Evolutionary conservation across 2,888 invertebrate genomes (phyloP).

Genomic region (Thymelicus acteon): DNA sequence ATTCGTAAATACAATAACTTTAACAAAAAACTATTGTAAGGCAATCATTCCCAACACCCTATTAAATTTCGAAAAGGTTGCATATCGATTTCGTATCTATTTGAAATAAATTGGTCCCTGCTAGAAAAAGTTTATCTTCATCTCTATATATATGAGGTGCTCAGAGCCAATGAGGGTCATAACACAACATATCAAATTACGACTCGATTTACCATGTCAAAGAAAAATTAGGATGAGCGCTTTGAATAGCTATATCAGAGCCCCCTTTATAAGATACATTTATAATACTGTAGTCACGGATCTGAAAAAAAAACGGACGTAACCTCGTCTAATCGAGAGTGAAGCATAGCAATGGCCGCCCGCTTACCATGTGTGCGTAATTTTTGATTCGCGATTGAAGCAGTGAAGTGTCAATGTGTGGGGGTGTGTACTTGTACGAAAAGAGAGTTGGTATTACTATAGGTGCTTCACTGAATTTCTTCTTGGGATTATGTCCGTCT

Average conservation of each 20-base stretch:
- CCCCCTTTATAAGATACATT: no score
- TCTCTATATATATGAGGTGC: conserved; percentile 20
- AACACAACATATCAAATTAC: conserved; percentile 1
- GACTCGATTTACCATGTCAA: neutral
- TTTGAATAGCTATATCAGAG: neutral
- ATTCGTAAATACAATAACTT: neutral
- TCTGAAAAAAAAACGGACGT: no score
- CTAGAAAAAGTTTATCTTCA: conserved; percentile 16
- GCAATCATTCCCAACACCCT: conserved; percentile 11
- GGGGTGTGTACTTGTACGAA: no score
- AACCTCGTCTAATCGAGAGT: no score
- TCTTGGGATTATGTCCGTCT: no score
- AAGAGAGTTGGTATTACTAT: no score
- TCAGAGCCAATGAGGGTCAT: conserved; percentile 20
- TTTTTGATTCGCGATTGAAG: no score
- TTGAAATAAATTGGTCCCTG: conserved; percentile 14
- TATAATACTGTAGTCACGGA: no score
- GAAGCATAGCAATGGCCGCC: no score
- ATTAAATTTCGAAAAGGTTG: conserved; percentile 21
- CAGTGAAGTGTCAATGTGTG: no score
- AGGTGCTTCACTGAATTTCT: no score
- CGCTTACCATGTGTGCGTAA: no score
- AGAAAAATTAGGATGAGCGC: neutral
- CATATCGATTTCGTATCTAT: conserved; percentile 30
- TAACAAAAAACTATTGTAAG: neutral